Percentiles rank a stretch among this genome's conserved stretches.
Conservation (phyloP, 2,797 vertebrate species). For the Ispidina picta region DNA sequence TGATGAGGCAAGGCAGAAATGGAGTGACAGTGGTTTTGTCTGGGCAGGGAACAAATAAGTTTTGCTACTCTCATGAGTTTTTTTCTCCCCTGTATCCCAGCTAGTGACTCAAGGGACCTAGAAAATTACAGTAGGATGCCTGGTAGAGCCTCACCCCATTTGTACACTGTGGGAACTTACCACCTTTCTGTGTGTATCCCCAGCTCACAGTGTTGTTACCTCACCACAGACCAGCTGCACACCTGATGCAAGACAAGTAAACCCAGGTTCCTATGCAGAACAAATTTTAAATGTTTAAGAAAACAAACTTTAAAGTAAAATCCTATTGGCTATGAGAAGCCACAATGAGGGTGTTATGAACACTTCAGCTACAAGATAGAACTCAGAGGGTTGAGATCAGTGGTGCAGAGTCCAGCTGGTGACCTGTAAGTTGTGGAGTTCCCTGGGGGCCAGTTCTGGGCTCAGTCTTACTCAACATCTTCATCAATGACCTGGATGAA, state of each 20-base stretch:
- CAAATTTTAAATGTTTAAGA: no score
- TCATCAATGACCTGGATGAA: no score
- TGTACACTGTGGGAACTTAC: neutral
- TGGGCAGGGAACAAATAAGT: neutral
- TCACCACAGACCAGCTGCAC: rapidly evolving
- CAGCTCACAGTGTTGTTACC: neutral
- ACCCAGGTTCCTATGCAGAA: no score
- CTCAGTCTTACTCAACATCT: no score
- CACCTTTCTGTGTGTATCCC: neutral
- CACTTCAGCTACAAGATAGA: neutral
- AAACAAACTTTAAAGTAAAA: neutral
- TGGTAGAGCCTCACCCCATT: neutral
- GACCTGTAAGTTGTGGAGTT: no score
- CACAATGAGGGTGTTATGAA: neutral
- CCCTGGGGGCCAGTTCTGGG: no score
- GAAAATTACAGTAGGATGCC: neutral
- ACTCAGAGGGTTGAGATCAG: no score
- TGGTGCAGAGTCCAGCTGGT: no score
- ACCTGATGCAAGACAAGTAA: neutral
- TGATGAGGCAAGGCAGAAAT: neutral
- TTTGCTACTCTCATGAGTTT: neutral
- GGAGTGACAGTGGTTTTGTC: rapidly evolving
- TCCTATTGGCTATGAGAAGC: neutral
- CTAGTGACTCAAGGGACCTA: neutral
- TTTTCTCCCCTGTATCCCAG: neutral